Evolutionary conservation across 2,888 invertebrate genomes (phyloP).

Genomic region (Theretra japonica): DNA sequence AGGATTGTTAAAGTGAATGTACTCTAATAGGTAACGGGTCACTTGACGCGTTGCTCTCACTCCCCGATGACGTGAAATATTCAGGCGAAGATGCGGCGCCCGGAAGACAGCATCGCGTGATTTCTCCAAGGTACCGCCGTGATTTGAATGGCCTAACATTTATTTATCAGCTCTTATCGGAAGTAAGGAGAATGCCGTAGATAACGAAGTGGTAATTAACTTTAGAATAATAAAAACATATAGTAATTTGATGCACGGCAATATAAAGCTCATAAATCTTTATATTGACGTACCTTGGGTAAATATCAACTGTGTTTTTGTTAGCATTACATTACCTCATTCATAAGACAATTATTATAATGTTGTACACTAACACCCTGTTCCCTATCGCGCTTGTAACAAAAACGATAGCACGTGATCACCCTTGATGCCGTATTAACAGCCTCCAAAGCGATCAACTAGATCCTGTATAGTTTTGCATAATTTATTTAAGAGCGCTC

Average conservation of each 20-base stretch:
- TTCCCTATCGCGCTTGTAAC: no score
- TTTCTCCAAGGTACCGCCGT: slow-evolving; percentile 47
- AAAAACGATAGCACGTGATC: no score
- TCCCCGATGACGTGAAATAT: slow-evolving; percentile 44
- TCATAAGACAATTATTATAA: no score
- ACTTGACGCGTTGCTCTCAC: background rate
- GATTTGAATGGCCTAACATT: slow-evolving; percentile 13
- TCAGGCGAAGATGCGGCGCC: slow-evolving; percentile 36
- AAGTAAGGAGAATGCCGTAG: background rate
- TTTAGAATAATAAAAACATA: no score
- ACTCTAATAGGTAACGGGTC: background rate
- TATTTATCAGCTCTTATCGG: background rate
- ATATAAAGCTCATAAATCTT: background rate
- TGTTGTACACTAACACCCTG: no score
- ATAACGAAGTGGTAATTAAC: no score
- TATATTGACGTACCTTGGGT: background rate
- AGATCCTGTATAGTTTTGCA: no score
- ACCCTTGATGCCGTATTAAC: no score
- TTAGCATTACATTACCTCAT: background rate
- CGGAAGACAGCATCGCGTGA: slow-evolving; percentile 42
- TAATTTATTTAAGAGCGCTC: no score
- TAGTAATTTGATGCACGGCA: no score
- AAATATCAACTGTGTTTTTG: no score
- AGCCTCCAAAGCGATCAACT: no score
- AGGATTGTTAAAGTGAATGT: background rate